Evolutionary conservation across 1,140 invertebrate genomes (phyloP).

Genomic region (Berghia stephanieae): DNA sequence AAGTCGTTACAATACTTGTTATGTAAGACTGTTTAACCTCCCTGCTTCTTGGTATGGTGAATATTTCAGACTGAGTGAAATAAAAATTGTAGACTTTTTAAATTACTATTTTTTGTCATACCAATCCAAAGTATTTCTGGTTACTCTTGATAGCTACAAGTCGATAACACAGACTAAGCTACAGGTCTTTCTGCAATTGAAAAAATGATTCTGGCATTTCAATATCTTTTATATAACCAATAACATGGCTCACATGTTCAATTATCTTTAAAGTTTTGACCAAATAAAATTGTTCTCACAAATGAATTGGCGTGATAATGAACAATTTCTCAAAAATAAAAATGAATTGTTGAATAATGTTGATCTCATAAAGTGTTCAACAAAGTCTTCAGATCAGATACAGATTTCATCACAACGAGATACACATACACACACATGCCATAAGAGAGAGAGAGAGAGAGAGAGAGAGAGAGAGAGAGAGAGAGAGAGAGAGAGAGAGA

Average conservation of each 20-base stretch:
- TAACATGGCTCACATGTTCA: neutral
- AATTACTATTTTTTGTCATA: too few species aligned
- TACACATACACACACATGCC: too few species aligned
- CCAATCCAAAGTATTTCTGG: neutral
- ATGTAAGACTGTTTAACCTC: slow-evolving; percentile 88
- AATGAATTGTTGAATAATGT: too few species aligned
- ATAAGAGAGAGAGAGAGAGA: too few species aligned
- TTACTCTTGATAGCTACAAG: slow-evolving; percentile 14
- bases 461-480: too few species aligned
- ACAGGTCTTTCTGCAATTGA: neutral
- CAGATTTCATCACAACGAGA: too few species aligned
- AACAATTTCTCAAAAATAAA: too few species aligned
- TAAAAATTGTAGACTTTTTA: too few species aligned
- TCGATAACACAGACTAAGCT: neutral
- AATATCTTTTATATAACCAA: neutral
- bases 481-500: too few species aligned
- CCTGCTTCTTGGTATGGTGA: slow-evolving; percentile 82
- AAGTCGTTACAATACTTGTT: slow-evolving; percentile 80
- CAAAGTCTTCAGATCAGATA: too few species aligned
- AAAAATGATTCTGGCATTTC: neutral
- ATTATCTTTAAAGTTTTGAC: neutral
- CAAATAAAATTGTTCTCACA: neutral
- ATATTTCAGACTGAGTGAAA: slow-evolving; percentile 68
- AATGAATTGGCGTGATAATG: neutral
- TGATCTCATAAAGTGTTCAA: too few species aligned